phyloP scores from a whole-genome alignment of 2,113 vertebrate species.

The Mustela nigripes region DNA sequence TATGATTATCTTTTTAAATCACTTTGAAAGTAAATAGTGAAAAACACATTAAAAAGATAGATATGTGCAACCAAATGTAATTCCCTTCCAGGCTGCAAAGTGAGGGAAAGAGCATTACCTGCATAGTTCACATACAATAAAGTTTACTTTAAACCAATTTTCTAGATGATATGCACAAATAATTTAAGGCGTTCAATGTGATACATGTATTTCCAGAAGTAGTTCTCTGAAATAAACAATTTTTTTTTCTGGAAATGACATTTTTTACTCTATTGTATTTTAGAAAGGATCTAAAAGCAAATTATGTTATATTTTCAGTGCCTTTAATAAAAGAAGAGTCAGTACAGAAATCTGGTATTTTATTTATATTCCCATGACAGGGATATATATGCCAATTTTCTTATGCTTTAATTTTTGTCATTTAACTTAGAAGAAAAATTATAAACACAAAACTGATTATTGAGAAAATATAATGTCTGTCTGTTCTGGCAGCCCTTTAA shows the following conservation, averaged over 20 bases:
- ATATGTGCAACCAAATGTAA: not conserved
- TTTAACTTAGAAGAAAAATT: slow-evolving; percentile 35
- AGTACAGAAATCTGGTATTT: not conserved
- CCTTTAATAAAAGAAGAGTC: not conserved
- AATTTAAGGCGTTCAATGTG: not conserved
- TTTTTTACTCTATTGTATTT: not conserved
- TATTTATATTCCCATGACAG: not conserved
- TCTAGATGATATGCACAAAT: not conserved
- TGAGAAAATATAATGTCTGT: not conserved
- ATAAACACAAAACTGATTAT: not conserved
- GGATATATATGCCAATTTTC: not conserved
- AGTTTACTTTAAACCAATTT: not conserved
- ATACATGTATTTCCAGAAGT: not conserved
- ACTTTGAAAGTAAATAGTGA: not conserved
- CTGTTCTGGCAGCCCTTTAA: not conserved
- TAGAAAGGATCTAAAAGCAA: not conserved
- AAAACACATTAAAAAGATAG: not conserved
- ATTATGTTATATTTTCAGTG: not conserved
- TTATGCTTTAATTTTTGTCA: not conserved
- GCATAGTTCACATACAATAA: not conserved
- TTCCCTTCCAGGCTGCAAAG: not conserved
- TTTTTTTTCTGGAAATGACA: not conserved
- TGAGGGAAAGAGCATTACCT: not conserved
- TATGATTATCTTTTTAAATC: not conserved
- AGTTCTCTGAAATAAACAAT: not conserved